Evolutionary conservation across 2,113 vertebrate species (phyloP).

Genomic region (Scytalopus superciliaris): DNA sequence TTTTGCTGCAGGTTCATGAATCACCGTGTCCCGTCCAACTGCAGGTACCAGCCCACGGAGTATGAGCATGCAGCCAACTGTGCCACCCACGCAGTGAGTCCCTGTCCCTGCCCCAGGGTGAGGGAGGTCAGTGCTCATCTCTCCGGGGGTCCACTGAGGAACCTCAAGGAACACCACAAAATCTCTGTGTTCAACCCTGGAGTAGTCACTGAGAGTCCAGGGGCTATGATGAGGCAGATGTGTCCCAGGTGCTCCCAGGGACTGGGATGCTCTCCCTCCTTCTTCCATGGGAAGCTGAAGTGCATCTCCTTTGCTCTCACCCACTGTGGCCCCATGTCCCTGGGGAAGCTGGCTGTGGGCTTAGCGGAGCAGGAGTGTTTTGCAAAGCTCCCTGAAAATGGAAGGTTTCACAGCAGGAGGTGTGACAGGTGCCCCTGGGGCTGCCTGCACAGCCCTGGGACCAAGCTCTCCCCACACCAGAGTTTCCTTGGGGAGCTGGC

Average conservation of each 20-base stretch:
- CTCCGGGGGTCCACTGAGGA: background rate
- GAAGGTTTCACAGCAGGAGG: background rate
- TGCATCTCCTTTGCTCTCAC: background rate
- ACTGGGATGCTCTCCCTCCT: background rate
- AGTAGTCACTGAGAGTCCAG: background rate
- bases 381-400: background rate
- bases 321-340: background rate
- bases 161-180: background rate
- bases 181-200: background rate
- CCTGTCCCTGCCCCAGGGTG: background rate
- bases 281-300: background rate
- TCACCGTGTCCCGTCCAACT: constrained; percentile 85
- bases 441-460: background rate
- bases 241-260: background rate
- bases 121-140: background rate
- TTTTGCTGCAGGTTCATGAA: constrained; percentile 89
- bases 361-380: background rate
- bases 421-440: background rate
- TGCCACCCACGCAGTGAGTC: constrained; percentile 91
- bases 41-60: constrained; percentile 92
- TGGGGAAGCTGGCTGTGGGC: background rate
- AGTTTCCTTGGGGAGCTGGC: background rate
- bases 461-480: background rate
- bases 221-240: background rate
- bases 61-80: constrained; percentile 94